Percentiles rank a stretch among this genome's conserved stretches.
Conservation (phyloP, 2,113 vertebrate species). For the Atractosteus spatula region DNA sequence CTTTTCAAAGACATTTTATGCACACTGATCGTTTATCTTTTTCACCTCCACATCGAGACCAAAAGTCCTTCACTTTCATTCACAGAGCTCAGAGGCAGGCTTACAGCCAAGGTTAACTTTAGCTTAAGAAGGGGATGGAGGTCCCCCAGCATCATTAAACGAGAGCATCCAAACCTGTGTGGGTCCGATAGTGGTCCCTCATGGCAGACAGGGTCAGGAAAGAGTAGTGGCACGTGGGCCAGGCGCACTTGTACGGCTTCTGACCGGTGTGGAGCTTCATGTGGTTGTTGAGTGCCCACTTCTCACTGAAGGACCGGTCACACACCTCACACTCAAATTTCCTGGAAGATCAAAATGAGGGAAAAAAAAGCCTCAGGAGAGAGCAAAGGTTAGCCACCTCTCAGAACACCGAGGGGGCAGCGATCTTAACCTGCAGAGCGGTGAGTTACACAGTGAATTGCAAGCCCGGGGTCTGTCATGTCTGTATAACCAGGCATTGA, state of each 20-base stretch:
- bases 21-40: neutral
- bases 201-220: slow-evolving; percentile 95
- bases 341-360: slow-evolving; percentile 60
- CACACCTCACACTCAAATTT: slow-evolving; percentile 93
- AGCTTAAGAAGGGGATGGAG: too few species aligned
- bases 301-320: slow-evolving; percentile 93
- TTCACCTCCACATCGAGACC: neutral
- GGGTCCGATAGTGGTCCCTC: slow-evolving; percentile 97
- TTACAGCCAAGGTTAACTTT: neutral
- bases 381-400: slow-evolving; percentile 23
- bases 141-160: neutral
- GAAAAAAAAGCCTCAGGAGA: slow-evolving; percentile 33
- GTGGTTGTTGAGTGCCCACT: slow-evolving; percentile 98
- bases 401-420: slow-evolving; percentile 6
- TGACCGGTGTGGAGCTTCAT: slow-evolving; percentile 97
- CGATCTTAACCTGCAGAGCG: slow-evolving; percentile 33
- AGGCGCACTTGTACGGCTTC: slow-evolving; percentile 92
- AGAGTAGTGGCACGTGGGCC: slow-evolving; percentile 94
- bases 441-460: slow-evolving; percentile 57
- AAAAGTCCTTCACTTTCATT: neutral
- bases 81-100: neutral
- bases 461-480: slow-evolving; percentile 81
- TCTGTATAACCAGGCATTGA: slow-evolving; percentile 99
- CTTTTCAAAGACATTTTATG: too few species aligned
- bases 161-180: slow-evolving; percentile 75